Evolutionary conservation across 1,140 invertebrate genomes (phyloP).

Genomic region (Drosophila nigrodunni): DNA sequence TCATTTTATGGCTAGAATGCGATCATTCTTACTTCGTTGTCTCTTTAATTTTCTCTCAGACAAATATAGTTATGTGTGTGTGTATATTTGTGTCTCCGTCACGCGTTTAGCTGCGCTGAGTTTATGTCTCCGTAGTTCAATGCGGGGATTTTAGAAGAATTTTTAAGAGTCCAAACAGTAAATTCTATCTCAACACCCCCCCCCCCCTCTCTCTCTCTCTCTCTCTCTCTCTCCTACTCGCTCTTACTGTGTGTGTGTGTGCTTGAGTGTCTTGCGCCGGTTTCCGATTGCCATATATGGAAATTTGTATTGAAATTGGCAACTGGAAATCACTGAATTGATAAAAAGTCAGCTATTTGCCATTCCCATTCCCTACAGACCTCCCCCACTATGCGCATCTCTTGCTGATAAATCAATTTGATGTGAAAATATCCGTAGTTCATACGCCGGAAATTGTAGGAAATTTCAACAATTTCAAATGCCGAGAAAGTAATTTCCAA

Average conservation of each 20-base stretch:
- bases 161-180: not conserved
- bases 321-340: constrained; percentile 6
- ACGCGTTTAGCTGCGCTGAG: no score
- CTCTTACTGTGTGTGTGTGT: constrained; percentile 9
- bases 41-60: no score
- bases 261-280: not conserved
- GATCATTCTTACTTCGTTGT: no score
- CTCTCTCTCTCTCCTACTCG: not conserved
- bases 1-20: no score
- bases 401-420: constrained; percentile 24
- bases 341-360: constrained; percentile 9
- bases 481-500: constrained; percentile 3
- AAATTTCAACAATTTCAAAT: constrained; percentile 8
- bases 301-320: constrained; percentile 30
- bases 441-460: constrained; percentile 3
- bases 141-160: no score
- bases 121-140: no score
- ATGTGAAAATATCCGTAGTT: constrained; percentile 2
- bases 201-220: not conserved
- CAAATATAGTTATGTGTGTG: no score
- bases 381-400: no score
- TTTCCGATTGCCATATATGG: constrained; percentile 28
- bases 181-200: not conserved
- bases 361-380: no score
- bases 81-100: not conserved